Conservation (phyloP, 2,113 vertebrate species). For the Grammomys surdaster region DNA sequence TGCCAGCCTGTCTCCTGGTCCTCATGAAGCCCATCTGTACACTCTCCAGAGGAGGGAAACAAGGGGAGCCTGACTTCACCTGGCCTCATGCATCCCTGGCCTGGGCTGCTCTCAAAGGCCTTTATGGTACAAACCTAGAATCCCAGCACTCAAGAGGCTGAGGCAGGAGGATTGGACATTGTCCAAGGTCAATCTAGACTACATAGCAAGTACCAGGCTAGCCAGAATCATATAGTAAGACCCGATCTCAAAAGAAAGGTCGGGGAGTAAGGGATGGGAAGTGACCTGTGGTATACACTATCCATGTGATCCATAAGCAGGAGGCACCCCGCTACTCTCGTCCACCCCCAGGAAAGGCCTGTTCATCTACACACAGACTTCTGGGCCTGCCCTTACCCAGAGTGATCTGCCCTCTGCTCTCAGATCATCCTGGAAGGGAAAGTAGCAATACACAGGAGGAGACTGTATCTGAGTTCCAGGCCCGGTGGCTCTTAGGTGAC, state of each 20-base stretch:
- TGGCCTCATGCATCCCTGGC: slow-evolving; percentile 17
- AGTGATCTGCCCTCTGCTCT: not conserved
- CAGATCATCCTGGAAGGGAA: not conserved
- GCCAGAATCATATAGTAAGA: not conserved
- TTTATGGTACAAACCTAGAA: not conserved
- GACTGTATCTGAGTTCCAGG: not conserved
- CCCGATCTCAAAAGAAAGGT: not conserved
- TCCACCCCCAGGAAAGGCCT: not conserved
- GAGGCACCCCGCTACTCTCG: not conserved
- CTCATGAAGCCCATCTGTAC: slow-evolving; percentile 24
- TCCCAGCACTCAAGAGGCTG: not conserved
- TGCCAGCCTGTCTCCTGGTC: not conserved
- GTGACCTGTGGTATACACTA: not conserved
- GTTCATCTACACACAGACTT: not conserved
- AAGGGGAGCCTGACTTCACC: slow-evolving; percentile 40
- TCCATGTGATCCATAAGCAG: not conserved
- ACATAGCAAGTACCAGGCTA: not conserved
- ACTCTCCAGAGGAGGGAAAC: slow-evolving; percentile 5
- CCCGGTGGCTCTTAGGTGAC: not conserved
- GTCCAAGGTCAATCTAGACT: not conserved
- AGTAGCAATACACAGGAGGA: not conserved
- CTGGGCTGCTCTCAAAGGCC: slow-evolving; percentile 10
- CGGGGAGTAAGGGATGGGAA: not conserved
- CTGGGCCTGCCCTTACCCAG: not conserved
- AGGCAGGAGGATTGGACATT: not conserved